Evolutionary conservation across 2,888 invertebrate genomes (phyloP).

Genomic region (Drosophila paracracens): DNA sequence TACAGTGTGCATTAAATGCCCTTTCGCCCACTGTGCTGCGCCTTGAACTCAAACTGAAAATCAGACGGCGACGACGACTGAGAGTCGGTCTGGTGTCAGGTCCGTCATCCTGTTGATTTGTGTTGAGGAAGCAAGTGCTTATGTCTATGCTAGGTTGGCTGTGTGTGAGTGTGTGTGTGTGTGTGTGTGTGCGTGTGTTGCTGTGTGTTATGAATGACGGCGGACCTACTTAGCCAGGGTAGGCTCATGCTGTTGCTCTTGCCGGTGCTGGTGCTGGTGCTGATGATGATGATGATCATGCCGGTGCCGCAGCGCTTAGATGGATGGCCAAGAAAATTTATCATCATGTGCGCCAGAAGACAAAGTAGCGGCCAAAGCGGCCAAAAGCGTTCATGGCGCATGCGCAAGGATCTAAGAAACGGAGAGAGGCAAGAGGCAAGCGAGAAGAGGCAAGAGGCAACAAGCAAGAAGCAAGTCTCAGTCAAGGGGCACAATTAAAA

Average conservation of each 20-base stretch:
- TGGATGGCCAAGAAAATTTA: slow-evolving; percentile 69
- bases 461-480: slow-evolving; percentile 18
- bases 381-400: slow-evolving; percentile 44
- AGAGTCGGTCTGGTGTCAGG: slow-evolving; percentile 59
- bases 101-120: slow-evolving; percentile 75
- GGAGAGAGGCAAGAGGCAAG: slow-evolving; percentile 8
- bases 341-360: slow-evolving; percentile 67
- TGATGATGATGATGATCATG: slow-evolving; percentile 34
- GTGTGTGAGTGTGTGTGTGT: slow-evolving; percentile 19
- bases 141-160: slow-evolving; percentile 36
- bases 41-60: not conserved
- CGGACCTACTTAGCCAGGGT: slow-evolving; percentile 61
- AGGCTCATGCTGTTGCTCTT: slow-evolving; percentile 45
- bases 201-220: slow-evolving; percentile 62
- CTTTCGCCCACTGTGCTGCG: not conserved
- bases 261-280: slow-evolving; percentile 17
- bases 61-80: slow-evolving; percentile 8
- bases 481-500: slow-evolving; percentile 68
- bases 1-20: not conserved
- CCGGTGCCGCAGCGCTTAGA: slow-evolving; percentile 53
- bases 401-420: slow-evolving; percentile 69
- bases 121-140: slow-evolving; percentile 79
- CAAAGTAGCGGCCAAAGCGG: slow-evolving; percentile 62
- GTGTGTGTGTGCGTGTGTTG: not conserved
- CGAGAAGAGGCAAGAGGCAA: not conserved